Conservation (phyloP, 2,888 invertebrate genomes). For the Mayetiola destructor region DNA sequence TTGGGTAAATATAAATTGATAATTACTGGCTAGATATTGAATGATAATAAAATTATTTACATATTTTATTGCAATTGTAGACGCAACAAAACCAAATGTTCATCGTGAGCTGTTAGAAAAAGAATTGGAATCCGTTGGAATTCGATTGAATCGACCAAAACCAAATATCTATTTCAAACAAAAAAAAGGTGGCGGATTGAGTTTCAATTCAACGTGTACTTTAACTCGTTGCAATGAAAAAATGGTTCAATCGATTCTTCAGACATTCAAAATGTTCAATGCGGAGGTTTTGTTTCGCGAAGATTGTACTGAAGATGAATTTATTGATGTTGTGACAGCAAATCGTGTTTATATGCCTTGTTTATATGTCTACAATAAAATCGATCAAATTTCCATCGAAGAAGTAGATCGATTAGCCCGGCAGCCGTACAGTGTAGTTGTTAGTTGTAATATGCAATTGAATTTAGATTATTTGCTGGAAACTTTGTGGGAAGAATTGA, state of each 20-base stretch:
- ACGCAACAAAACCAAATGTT: conserved; percentile 95
- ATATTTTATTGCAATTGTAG: too few species aligned
- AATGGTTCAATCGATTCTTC: conserved; percentile 92
- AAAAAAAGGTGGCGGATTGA: conserved; percentile 88
- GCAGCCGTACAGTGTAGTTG: conserved; percentile 75
- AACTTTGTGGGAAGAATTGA: conserved; percentile 84
- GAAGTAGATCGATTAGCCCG: conserved; percentile 91
- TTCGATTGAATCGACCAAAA: conserved; percentile 83
- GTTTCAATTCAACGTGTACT: conserved; percentile 91
- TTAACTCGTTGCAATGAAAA: conserved; percentile 90
- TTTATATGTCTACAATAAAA: conserved; percentile 98
- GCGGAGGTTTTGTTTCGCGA: conserved; percentile 92
- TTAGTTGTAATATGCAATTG: conserved; percentile 97
- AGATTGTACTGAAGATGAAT: conserved; percentile 88
- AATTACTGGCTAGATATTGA: too few species aligned
- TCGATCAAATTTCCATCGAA: conserved; percentile 98
- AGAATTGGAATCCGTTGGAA: conserved; percentile 95
- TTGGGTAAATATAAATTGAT: too few species aligned
- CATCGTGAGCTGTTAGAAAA: conserved; percentile 82
- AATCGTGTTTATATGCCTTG: conserved; percentile 94
- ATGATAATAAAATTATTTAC: too few species aligned
- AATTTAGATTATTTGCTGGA: conserved; percentile 91
- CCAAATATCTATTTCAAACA: conserved; percentile 99
- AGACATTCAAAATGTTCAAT: conserved; percentile 96
- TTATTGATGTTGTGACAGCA: conserved; percentile 95